Evolutionary conservation across 1,140 invertebrate species (phyloP), one percentile per base, ranked within the genome.

Genomic region (Oppia nitens): DNA sequence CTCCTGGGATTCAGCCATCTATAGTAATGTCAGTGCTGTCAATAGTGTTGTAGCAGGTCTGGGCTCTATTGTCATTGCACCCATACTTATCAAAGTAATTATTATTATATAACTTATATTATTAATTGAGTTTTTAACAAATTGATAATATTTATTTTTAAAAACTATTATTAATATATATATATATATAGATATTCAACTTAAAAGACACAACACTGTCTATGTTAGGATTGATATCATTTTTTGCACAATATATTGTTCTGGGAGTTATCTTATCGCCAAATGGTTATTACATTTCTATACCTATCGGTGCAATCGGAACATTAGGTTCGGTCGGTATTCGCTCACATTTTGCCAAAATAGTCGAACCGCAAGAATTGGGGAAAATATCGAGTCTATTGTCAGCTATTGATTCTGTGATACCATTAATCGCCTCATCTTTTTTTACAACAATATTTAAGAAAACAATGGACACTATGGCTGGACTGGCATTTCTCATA

Each of bases 401-500:
- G 25, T 24, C 55, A 27, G 28, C 29, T 17, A 47, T 61, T 40
- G 47, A 61, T n/a, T 21, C 60, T 3, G 26, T 11, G 11, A 20
- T 26, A 21, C 54, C 47, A 11, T 9, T 60, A 11, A 53, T 61
- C 9, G 27, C 60, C 1, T 51, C 45, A 12, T 17, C 40, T 2
- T 29, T 61, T n/a, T 59, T 47, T 25, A 21, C 60, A 20, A 11
- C 28, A 23, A 11, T 61, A 9, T 61, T 57, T 28, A 45, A 47
- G 6, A 11, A 20, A 58, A 61, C 60, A 3, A 53, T 61, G 17
- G 51, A 49, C 21, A n/a, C 14, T 54, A 52, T 57, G 27, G 55
- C 4, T 40, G 32, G 32, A 40, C n/a, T n/a, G n/a, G n/a, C n/a
- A n/a, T n/a, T n/a, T n/a, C n/a, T n/a, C n/a, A n/a, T n/a, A n/a